Evolutionary conservation across 2,888 invertebrate species (phyloP), one percentile per base, ranked within the genome.

Genomic region (Epinotia bilunana): DNA sequence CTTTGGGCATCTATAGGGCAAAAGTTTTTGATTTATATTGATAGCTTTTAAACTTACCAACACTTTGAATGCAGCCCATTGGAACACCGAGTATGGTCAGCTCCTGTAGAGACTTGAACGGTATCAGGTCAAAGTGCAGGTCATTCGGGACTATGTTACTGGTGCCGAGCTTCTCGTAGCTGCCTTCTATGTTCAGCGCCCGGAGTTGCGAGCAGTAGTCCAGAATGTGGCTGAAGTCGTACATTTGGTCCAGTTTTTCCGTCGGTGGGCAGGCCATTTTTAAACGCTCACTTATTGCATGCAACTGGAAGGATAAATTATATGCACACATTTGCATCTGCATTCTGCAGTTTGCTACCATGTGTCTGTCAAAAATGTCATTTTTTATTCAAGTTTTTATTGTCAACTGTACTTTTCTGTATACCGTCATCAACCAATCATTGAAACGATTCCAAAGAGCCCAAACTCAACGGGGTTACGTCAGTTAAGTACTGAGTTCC

Each of bases 161-260:
- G 0, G 96, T 96, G 9, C 97, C 97, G 63, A 98, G 95, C 58
- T 95, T 95, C 74, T 95, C 94, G 39, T 94, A 92, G 80, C 95
- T 96, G 2, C 98, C 97, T 83, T 94, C 94, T 7, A 98, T 95
- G 79, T 94, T 95, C 13, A 98, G 88, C 28, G 95, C 94, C 23
- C 95, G 95, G 39, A 99, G 91, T 84, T 97, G 96, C 0, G 96
- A 96, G 87, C 97, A 97, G 84, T 98, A 97, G 89, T 99, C 99
- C 72, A 99, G 88, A 0, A 99, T 96, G 84, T 99, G 98, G 78
- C 98, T 98, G 82, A 99, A 97, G 90, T 99, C 98, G 83, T 96
- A 97, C 88, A 96, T 96, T 80, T 96, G 96, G 82, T 98, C 97
- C 33, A 95, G 95, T 77, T 96, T 96, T 84, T 98, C 98, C 76